phyloP scores from a whole-genome alignment of 1,140 invertebrate species.

The Saccostrea echinata region DNA sequence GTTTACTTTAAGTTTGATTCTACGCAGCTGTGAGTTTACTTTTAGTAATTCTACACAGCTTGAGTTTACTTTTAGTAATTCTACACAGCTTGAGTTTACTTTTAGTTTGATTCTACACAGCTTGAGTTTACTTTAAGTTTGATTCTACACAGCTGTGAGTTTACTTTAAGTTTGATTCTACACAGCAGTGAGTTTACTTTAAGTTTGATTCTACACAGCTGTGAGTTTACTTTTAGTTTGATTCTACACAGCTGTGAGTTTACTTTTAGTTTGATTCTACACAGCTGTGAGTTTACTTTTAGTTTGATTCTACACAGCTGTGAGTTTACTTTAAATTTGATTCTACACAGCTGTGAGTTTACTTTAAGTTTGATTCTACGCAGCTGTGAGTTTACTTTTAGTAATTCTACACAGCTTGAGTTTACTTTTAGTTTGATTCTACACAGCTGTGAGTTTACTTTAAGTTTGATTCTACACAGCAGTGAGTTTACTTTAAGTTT shows the following conservation, averaged over 20 bases:
- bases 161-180: slow-evolving; percentile 41
- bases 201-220: too few species aligned
- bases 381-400: background rate
- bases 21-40: background rate
- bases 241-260: slow-evolving; percentile 80
- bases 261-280: too few species aligned
- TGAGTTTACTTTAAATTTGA: slow-evolving; percentile 81
- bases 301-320: slow-evolving; percentile 75
- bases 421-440: slow-evolving; percentile 41
- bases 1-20: too few species aligned
- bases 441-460: slow-evolving; percentile 81
- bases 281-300: background rate
- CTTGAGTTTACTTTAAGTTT: too few species aligned
- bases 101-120: slow-evolving; percentile 60
- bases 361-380: slow-evolving; percentile 1
- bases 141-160: background rate
- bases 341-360: background rate
- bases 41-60: background rate
- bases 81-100: background rate
- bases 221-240: background rate
- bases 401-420: background rate
- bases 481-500: background rate
- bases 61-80: background rate
- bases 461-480: too few species aligned
- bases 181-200: slow-evolving; percentile 81